A percentile compares a stretch with the other conserved stretches of the same genome.
phyloP scores from a whole-genome alignment of 2,888 invertebrate genomes.

The Gastrophysa polygoni region DNA sequence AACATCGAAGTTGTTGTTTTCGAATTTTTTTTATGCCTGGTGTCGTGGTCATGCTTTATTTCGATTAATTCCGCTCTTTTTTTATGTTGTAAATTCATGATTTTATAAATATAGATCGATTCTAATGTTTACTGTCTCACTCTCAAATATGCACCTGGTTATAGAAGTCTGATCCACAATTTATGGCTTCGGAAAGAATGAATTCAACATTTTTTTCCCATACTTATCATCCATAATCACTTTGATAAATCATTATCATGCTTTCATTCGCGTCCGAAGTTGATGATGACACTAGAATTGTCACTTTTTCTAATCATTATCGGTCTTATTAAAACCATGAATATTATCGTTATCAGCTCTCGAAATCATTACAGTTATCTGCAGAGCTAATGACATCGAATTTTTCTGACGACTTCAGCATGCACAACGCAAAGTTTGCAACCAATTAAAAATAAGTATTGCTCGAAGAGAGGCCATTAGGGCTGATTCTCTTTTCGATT shows the following conservation, averaged over 20 bases:
- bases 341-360: neutral
- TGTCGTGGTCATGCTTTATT: no score
- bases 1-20: no score
- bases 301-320: conserved; percentile 1
- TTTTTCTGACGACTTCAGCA: neutral
- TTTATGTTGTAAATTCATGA: no score
- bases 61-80: no score
- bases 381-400: neutral
- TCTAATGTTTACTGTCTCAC: no score
- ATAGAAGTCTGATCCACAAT: no score
- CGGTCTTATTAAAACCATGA: neutral
- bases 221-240: neutral
- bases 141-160: no score
- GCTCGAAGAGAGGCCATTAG: conserved; percentile 22
- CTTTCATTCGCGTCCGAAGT: neutral
- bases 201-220: no score
- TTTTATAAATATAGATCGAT: no score
- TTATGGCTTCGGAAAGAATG: no score
- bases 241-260: neutral
- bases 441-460: conserved; percentile 1
- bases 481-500: conserved; percentile 27
- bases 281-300: neutral
- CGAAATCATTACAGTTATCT: conserved; percentile 1
- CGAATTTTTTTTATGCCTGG: no score
- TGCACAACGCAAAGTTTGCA: neutral